phyloP scores from a whole-genome alignment of 2,888 invertebrate genomes.

The Rapana venosa region DNA sequence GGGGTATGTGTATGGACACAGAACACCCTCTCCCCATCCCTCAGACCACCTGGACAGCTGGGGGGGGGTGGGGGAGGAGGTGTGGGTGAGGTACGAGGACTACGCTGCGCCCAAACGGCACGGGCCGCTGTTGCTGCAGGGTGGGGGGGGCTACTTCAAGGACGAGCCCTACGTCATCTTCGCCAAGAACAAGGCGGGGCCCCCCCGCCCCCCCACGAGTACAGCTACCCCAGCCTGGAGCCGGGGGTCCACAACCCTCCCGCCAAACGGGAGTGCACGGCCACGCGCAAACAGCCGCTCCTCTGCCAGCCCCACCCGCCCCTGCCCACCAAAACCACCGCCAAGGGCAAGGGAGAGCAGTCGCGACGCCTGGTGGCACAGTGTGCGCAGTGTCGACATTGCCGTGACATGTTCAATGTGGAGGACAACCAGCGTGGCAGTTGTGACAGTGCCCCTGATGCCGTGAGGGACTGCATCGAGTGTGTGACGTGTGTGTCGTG shows the following conservation, averaged over 20 bases:
- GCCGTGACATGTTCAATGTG: constrained; percentile 83
- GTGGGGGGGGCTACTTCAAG: constrained; percentile 58
- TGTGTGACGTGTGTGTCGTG: constrained; percentile 90
- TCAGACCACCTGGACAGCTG: constrained; percentile 62
- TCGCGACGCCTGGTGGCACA: constrained; percentile 54
- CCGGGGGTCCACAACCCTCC: constrained; percentile 68
- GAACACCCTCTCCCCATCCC: constrained; percentile 53
- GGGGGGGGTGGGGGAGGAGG: constrained; percentile 66
- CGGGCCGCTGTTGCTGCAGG: constrained; percentile 63
- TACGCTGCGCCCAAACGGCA: constrained; percentile 69
- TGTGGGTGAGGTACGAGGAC: constrained; percentile 71
- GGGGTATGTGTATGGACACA: constrained; percentile 67
- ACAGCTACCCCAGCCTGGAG: constrained; percentile 88
- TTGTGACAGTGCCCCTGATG: constrained; percentile 87
- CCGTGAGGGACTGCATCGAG: constrained; percentile 88
- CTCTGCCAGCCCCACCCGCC: constrained; percentile 72
- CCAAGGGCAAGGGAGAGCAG: constrained; percentile 63
- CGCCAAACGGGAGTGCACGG: constrained; percentile 68
- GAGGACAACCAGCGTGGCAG: constrained; percentile 92
- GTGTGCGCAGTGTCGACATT: constrained; percentile 79
- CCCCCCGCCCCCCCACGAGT: constrained; percentile 83
- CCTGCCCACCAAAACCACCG: constrained; percentile 72
- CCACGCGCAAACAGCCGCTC: constrained; percentile 58
- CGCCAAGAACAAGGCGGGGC: constrained; percentile 62
- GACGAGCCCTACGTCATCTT: constrained; percentile 72